Conservation (phyloP, 1,140 invertebrate species). For the Globodera ellingtonae region DNA sequence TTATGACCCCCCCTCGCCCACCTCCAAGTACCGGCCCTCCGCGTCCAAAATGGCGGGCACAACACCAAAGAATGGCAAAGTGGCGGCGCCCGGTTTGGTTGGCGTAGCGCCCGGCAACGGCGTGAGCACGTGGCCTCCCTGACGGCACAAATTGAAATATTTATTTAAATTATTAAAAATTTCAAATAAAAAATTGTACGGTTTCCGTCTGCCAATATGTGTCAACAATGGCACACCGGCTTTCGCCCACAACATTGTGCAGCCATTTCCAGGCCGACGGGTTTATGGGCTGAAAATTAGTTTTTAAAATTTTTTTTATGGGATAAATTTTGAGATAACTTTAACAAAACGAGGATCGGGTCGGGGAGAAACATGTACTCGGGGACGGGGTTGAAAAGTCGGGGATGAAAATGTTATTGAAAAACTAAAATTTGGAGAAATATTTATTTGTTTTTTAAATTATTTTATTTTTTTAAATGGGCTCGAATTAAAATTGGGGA, state of each 20-base stretch:
- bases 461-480: too few relatives aligned
- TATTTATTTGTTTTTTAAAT: too few relatives aligned
- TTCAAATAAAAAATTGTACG: slow-evolving; percentile 69
- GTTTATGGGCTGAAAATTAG: slow-evolving; percentile 82
- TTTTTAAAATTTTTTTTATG: too few relatives aligned
- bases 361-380: too few relatives aligned
- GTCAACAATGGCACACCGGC: slow-evolving; percentile 79
- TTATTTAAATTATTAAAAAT: slow-evolving; percentile 19
- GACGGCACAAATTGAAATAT: slow-evolving; percentile 18
- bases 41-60: slow-evolving; percentile 84
- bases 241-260: slow-evolving; percentile 78
- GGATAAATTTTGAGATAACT: too few relatives aligned
- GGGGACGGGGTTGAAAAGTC: too few relatives aligned
- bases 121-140: slow-evolving; percentile 78
- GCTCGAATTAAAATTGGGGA: too few relatives aligned
- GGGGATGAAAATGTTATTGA: too few relatives aligned
- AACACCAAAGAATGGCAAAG: slow-evolving; percentile 95
- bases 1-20: not conserved
- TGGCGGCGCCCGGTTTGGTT: slow-evolving; percentile 92
- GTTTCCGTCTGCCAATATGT: slow-evolving; percentile 99
- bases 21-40: slow-evolving; percentile 79
- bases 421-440: too few relatives aligned
- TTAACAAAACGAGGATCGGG: too few relatives aligned
- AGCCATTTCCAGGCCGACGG: slow-evolving; percentile 98
- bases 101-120: slow-evolving; percentile 88